Base-by-base conservation (phyloP, 2,797 vertebrate species). In the Apogon talboti region DNA sequence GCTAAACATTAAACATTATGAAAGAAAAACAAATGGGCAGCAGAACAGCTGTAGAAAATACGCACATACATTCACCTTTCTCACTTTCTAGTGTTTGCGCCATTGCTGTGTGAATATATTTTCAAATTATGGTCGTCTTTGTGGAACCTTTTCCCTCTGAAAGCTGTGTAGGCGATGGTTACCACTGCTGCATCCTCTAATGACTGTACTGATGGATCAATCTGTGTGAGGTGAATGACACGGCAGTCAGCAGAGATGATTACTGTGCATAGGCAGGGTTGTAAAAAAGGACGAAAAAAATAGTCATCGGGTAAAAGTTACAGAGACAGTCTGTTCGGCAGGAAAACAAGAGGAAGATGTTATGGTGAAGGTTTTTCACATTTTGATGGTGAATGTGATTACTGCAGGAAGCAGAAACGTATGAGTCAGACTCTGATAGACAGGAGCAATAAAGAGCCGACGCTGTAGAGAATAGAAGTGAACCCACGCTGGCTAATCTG, bases 381-480 rank as follows among this genome's bases (percentile, higher is more conserved):
- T 35, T 8, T 35, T 35, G 62, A 60, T 67, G 55, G 81, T 82
- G 66, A 74, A 72, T 64, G 53, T 44, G 45, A 74, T 57, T 82
- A 66, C 60, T 78, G 65, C 71, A 74, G 75, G 65, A 41, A 76
- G 70, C 41, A 78, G 59, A 76, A 71, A 76, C 64, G 74, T 61
- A 81, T 82, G 81, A 86, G 79, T 89, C 87, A 87, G 56, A 63
- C 58, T 41, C 64, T 64, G 68, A 81, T 51, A 54, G 45, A 66
- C 44, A 51, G 45, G 82, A 57, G 71, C 59, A 81, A 67, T 78
- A 62, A 79, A 68, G 65, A 38, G 47, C 53, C 51, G 68, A 61
- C 54, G 69, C 65, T 45, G 33, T 21, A 42, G 58, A 41, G 52
- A 55, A 71, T 54, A 19, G 45, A 51, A 48, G 46, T 62, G 24